A percentile compares a stretch with the other conserved stretches of the same genome.
Conservation (phyloP, 2,113 vertebrate genomes). For the Acanthochromis polyacanthus region DNA sequence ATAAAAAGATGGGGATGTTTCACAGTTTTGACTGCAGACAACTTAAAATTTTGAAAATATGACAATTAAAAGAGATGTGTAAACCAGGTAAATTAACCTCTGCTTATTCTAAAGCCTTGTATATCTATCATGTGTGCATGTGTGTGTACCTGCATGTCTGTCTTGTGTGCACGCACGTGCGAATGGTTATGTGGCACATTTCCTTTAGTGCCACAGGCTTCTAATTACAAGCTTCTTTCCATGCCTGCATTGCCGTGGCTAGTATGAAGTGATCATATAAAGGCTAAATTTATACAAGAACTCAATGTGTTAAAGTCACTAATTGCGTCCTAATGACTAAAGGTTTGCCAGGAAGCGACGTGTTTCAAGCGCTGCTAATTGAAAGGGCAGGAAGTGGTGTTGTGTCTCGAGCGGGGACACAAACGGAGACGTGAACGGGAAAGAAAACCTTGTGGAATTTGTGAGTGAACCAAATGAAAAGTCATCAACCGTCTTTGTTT, state of each 20-base stretch:
- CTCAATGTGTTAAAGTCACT: constrained; percentile 58
- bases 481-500: background rate
- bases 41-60: background rate
- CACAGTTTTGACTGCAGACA: background rate
- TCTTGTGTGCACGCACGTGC: constrained; percentile 49
- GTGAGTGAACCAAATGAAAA: constrained; percentile 9
- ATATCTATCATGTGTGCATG: background rate
- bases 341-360: constrained; percentile 67
- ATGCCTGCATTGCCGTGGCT: constrained; percentile 27
- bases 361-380: constrained; percentile 53
- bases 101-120: background rate
- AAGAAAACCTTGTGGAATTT: constrained; percentile 14
- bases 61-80: too few relatives aligned
- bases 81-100: background rate
- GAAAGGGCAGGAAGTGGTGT: constrained; percentile 59
- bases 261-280: constrained; percentile 66
- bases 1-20: background rate
- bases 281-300: constrained; percentile 70
- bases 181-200: constrained; percentile 63
- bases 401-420: constrained; percentile 14
- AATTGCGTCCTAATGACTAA: constrained; percentile 73
- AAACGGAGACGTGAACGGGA: constrained; percentile 22
- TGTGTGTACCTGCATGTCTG: constrained; percentile 38
- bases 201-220: constrained; percentile 63
- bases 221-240: constrained; percentile 63